These are phyloP conservation scores for Neolamprologus kungweensis DNA, from an alignment of 2,113 vertebrate species.

Conservation along the genomic window DNA sequence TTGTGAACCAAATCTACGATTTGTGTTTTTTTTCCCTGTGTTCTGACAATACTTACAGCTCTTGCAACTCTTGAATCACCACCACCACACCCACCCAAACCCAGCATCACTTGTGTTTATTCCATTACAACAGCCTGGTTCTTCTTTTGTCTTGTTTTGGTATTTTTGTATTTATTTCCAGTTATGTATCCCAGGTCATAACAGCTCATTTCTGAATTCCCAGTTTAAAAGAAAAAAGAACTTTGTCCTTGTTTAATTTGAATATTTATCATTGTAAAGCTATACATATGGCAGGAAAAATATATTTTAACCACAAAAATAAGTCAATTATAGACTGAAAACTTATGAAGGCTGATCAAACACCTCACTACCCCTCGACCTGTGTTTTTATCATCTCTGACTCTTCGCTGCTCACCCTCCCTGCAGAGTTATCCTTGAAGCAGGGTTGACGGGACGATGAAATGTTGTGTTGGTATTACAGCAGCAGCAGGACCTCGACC, in stretches of 20 bases:
- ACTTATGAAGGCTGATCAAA: background rate
- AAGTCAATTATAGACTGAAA: background rate
- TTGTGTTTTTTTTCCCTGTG: background rate
- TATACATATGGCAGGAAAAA: background rate
- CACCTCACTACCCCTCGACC: background rate
- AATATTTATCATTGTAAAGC: background rate
- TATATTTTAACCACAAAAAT: background rate
- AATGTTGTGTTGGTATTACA: conserved; percentile 33
- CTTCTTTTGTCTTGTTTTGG: background rate
- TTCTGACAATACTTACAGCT: background rate
- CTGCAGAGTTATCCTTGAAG: background rate
- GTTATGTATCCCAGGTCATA: background rate
- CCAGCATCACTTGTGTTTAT: background rate
- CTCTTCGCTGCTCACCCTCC: background rate
- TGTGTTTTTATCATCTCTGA: background rate
- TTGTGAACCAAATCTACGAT: background rate
- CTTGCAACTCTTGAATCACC: background rate
- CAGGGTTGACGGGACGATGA: conserved; percentile 23
- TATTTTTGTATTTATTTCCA: background rate
- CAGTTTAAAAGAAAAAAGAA: background rate
- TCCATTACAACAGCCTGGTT: background rate
- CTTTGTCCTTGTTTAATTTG: background rate
- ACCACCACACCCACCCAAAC: background rate
- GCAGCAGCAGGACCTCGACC: conserved; percentile 35
- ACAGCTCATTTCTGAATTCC: background rate